Percentiles rank a stretch among this genome's conserved stretches.
These are phyloP conservation scores for Chironomus tentans DNA, from an alignment of 2,888 invertebrate species.

Conservation along the genomic window DNA sequence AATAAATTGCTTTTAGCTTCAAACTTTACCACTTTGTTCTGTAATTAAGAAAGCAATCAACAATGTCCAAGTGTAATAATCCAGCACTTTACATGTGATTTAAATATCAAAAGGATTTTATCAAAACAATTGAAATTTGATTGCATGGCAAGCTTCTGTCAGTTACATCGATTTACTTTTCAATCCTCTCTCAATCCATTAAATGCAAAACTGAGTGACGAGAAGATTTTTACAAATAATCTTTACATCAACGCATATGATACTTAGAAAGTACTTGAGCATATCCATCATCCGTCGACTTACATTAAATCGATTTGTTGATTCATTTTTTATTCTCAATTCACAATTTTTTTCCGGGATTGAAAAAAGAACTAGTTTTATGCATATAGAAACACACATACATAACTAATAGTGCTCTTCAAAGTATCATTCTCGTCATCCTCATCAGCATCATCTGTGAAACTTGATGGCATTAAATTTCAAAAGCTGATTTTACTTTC, in stretches of 20 bases:
- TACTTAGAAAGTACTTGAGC: neutral
- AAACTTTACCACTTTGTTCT: too few species aligned
- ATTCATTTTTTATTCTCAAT: neutral
- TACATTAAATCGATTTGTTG: constrained; percentile 1
- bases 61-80: too few species aligned
- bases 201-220: neutral
- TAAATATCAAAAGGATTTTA: neutral
- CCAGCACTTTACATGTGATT: neutral
- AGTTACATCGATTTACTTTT: neutral
- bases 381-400: neutral
- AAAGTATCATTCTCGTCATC: neutral
- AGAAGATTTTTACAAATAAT: neutral
- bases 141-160: neutral
- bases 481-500: constrained; percentile 6
- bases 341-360: neutral
- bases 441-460: neutral
- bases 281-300: neutral
- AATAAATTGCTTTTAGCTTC: too few species aligned
- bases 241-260: neutral
- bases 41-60: too few species aligned
- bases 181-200: neutral
- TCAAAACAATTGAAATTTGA: neutral
- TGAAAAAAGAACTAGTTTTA: neutral
- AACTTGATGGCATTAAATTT: constrained; percentile 12
- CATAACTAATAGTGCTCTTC: neutral